Evolutionary conservation across 1,140 invertebrate genomes (phyloP), one percentile per base, ranked within the genome.

Genomic region (Hycleus phaleratus): DNA sequence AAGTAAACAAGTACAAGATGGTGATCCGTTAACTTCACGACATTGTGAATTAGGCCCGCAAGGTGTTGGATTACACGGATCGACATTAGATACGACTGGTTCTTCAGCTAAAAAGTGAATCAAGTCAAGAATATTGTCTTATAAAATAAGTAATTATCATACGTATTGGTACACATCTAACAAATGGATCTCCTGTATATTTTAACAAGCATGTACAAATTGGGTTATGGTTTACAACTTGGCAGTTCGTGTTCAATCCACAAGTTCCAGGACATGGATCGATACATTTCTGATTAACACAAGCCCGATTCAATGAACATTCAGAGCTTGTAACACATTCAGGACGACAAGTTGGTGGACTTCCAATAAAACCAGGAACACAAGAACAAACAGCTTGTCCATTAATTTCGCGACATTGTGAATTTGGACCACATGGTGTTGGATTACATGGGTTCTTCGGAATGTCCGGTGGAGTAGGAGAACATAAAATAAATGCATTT

Each of bases 1-100:
- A 59, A 85, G 80, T 65, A 90, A 70, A 74, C 91, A 93, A 58
- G 81, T 83, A 71, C 91, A 93, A 46, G 88, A 88, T 56, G 88
- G 85, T 66, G 82, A 85, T 66, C 85, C 87, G 60, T 85, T 83
- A 62, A 78, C 77, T 72, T 91, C 87, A 68, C 82, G 83, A 75
- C 90, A 93, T 56, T 90, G 76, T 45, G 86, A 82, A 74, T 91
- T 91, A 18, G 83, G 78, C 51, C 90, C 90, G 71, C 90, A 93
- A 25, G 88, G 90, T 49, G 87, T 88, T 66, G 90, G 88, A 71
- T 87, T 82, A 71, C 89, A 91, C 62, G 87, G 87, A 68, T 88
- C 79, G 62, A 46, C 25, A 65, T 69, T 56, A 55, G 38, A 3
- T 46, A 42, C 18, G 10, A 38, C 52, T 8, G 59, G 58, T 51